phyloP scores from a whole-genome alignment of 2,888 invertebrate species.

The Thereva nobilitata region DNA sequence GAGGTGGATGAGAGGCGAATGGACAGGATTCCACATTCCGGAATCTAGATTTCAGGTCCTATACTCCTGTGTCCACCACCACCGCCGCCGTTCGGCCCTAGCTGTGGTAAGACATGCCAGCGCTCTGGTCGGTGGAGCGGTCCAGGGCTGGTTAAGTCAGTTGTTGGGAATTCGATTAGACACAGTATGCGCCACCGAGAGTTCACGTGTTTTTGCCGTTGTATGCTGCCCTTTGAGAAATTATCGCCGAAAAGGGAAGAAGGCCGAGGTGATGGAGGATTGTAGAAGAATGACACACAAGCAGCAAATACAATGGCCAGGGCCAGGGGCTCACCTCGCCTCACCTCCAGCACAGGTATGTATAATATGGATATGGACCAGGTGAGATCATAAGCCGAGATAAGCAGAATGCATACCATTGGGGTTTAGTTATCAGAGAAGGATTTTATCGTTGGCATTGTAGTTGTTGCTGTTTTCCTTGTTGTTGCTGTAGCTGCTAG shows the following conservation, averaged over 20 bases:
- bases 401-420: conserved; percentile 25
- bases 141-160: not conserved
- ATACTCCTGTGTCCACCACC: too few relatives aligned
- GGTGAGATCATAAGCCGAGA: conserved; percentile 32
- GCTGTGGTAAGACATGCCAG: not conserved
- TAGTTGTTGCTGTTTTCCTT: not conserved
- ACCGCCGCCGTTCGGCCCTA: too few relatives aligned
- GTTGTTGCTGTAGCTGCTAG: not conserved
- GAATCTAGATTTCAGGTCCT: not conserved
- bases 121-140: not conserved
- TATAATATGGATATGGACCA: conserved; percentile 19
- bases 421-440: conserved; percentile 19
- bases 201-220: conserved; percentile 32
- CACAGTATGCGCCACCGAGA: conserved; percentile 35
- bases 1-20: too few relatives aligned
- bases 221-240: conserved; percentile 21
- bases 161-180: conserved; percentile 36
- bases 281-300: conserved; percentile 25
- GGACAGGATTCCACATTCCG: conserved; percentile 18
- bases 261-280: conserved; percentile 7
- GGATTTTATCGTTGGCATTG: conserved; percentile 22
- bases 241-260: conserved; percentile 23
- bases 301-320: conserved; percentile 11
- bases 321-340: conserved; percentile 16
- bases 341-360: not conserved